These are phyloP conservation scores for Plectus sambesii DNA, from an alignment of 1,140 invertebrate genomes.

Conservation along the genomic window DNA sequence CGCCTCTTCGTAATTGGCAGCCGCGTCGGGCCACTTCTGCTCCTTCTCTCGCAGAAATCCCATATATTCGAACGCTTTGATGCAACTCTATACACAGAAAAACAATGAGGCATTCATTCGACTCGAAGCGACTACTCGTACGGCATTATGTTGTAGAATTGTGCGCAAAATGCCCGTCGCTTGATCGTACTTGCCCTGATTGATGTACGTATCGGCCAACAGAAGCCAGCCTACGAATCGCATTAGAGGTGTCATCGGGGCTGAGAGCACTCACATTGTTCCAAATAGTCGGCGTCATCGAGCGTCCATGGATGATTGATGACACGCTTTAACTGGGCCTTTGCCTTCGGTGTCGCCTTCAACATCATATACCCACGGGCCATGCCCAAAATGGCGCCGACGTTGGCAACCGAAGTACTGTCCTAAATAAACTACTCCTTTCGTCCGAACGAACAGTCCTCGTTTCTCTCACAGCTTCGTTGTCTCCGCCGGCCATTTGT, in stretches of 20 bases:
- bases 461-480: slow-evolving; percentile 15
- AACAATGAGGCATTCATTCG: no score
- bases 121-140: slow-evolving; percentile 24
- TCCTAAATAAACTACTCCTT: slow-evolving; percentile 16
- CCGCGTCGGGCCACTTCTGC: slow-evolving; percentile 74
- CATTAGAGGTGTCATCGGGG: neutral
- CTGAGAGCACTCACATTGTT: slow-evolving; percentile 55
- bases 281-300: slow-evolving; percentile 86
- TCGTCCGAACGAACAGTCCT: slow-evolving; percentile 22
- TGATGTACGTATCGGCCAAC: slow-evolving; percentile 76
- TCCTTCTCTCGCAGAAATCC: slow-evolving; percentile 81
- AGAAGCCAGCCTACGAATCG: slow-evolving; percentile 72
- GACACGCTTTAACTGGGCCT: slow-evolving; percentile 80
- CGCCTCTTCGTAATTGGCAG: slow-evolving; percentile 66
- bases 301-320: slow-evolving; percentile 76
- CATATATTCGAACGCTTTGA: slow-evolving; percentile 75
- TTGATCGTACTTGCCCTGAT: slow-evolving; percentile 67
- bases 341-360: slow-evolving; percentile 73
- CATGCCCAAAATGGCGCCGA: slow-evolving; percentile 75
- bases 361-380: slow-evolving; percentile 72
- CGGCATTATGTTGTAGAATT: slow-evolving; percentile 72
- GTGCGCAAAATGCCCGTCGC: slow-evolving; percentile 68
- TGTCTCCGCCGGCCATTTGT: slow-evolving; percentile 59
- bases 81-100: slow-evolving; percentile 55
- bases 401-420: slow-evolving; percentile 48